A percentile compares a stretch with the other conserved stretches of the same genome.
phyloP scores from a whole-genome alignment of 2,888 invertebrate genomes.

The Nebria salina region DNA sequence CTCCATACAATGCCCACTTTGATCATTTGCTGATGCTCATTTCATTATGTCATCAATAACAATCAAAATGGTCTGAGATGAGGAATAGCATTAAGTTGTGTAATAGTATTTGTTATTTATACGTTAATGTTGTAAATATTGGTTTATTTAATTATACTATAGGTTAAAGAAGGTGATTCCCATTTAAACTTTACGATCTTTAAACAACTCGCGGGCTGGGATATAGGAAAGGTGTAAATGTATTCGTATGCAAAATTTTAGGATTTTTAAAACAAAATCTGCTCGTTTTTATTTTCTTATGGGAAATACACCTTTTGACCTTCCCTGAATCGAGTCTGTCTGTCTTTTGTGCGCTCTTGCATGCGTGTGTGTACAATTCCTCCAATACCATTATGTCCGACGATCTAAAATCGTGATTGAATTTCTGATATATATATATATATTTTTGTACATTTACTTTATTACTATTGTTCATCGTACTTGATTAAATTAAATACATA shows the following conservation, averaged over 20 bases:
- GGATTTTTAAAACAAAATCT: too few relatives aligned
- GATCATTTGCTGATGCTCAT: background rate
- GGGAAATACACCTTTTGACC: too few relatives aligned
- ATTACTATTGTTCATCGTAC: too few relatives aligned
- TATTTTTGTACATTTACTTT: too few relatives aligned
- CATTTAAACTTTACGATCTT: background rate
- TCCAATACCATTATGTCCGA: too few relatives aligned
- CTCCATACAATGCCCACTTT: background rate
- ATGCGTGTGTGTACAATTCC: too few relatives aligned
- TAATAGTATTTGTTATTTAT: background rate
- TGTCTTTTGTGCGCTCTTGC: too few relatives aligned
- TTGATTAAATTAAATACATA: too few relatives aligned
- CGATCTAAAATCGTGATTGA: too few relatives aligned
- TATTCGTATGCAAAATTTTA: background rate
- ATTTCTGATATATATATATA: too few relatives aligned
- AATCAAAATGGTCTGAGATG: background rate
- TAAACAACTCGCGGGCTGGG: background rate
- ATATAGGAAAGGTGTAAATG: background rate
- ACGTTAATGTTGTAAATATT: background rate
- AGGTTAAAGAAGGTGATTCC: background rate
- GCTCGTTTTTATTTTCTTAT: too few relatives aligned
- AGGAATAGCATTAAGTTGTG: background rate
- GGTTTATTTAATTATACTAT: background rate
- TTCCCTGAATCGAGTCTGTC: too few relatives aligned
- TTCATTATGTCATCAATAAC: constrained; percentile 1